phyloP scores from a whole-genome alignment of 2,113 vertebrate species.

The Thermophis baileyi region DNA sequence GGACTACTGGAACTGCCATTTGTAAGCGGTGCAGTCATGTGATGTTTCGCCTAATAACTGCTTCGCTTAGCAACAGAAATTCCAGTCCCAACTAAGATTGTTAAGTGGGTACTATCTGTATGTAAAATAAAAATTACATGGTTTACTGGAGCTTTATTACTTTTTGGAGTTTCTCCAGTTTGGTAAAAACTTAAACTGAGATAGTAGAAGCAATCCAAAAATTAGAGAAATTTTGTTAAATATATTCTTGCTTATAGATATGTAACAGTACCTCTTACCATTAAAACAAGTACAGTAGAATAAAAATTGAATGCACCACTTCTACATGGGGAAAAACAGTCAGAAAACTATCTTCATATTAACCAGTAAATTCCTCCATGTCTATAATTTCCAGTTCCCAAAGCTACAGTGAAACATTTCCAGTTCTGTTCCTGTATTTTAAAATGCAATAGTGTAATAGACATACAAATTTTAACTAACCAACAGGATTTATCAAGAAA shows the following conservation, averaged over 20 bases:
- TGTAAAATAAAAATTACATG: background rate
- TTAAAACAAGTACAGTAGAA: background rate
- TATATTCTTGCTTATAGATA: background rate
- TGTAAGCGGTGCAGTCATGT: background rate
- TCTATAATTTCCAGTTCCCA: too few relatives aligned
- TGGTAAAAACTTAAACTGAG: background rate
- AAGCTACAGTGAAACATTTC: too few relatives aligned
- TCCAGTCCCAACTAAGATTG: too few relatives aligned
- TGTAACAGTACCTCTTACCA: background rate
- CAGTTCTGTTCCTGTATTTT: too few relatives aligned
- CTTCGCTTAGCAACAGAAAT: background rate
- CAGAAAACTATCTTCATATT: background rate
- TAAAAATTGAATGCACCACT: background rate
- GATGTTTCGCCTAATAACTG: background rate
- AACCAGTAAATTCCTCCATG: too few relatives aligned
- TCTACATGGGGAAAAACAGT: background rate
- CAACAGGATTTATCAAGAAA: too few relatives aligned
- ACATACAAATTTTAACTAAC: too few relatives aligned
- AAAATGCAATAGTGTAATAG: too few relatives aligned
- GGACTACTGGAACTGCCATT: background rate
- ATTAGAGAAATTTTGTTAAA: background rate
- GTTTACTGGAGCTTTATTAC: background rate
- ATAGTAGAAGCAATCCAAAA: background rate
- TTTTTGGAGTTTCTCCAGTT: background rate
- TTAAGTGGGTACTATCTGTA: too few relatives aligned